A percentile compares a stretch with the other conserved stretches of the same genome.
Evolutionary conservation across 2,113 vertebrate species (phyloP).

Genomic region (Prionailurus viverrinus): DNA sequence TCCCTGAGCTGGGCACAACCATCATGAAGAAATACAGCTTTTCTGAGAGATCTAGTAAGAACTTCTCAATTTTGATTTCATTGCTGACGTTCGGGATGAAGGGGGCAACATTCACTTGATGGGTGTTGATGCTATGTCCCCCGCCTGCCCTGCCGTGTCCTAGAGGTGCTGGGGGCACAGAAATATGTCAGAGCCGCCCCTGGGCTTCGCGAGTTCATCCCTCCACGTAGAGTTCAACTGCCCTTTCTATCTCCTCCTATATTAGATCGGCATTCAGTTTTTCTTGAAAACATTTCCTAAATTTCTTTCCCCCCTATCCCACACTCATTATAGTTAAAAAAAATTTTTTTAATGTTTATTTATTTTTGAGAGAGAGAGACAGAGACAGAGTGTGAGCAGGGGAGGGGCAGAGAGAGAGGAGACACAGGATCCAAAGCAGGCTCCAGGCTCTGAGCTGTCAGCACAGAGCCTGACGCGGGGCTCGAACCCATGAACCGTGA

Average conservation of each 20-base stretch:
- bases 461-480: no score
- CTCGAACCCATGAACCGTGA: no score
- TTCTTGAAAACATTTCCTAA: background rate
- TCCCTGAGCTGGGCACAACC: background rate
- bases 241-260: background rate
- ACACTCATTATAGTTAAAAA: background rate
- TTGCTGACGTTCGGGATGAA: background rate
- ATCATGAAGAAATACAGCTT: background rate
- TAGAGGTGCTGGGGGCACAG: fast-evolving
- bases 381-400: no score
- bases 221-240: fast-evolving
- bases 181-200: fast-evolving
- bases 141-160: fast-evolving
- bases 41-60: background rate
- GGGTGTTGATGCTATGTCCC: fast-evolving
- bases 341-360: no score
- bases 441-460: no score
- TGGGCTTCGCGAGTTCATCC: background rate
- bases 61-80: background rate
- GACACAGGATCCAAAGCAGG: no score
- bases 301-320: background rate
- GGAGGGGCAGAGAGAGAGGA: no score
- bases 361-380: no score
- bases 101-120: fast-evolving
- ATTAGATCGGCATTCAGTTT: background rate